Percentiles rank a stretch among this genome's conserved stretches.
These are phyloP conservation scores for Ceraclea dissimilis DNA, from an alignment of 2,888 invertebrate genomes.

Conservation along the genomic window DNA sequence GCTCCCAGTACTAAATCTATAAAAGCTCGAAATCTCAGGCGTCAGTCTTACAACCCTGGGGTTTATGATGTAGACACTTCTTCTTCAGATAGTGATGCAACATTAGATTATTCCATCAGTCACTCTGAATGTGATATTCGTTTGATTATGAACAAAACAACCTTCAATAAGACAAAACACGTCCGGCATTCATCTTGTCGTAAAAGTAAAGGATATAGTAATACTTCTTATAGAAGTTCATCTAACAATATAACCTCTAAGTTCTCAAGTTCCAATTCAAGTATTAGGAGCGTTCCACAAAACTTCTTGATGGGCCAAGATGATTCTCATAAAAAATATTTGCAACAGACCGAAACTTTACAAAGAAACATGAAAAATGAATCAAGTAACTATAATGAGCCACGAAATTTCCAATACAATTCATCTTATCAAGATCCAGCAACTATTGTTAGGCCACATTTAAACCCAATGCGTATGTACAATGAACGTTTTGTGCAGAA, in stretches of 20 bases:
- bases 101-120: slow-evolving; percentile 38
- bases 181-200: slow-evolving; percentile 17
- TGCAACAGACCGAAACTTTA: neutral
- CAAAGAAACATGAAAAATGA: neutral
- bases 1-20: slow-evolving; percentile 36
- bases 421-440: neutral
- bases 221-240: slow-evolving; percentile 4
- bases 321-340: slow-evolving; percentile 4
- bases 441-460: slow-evolving; percentile 1
- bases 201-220: neutral
- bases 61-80: slow-evolving; percentile 47
- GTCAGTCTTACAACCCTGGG: slow-evolving; percentile 52
- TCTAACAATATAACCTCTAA: slow-evolving; percentile 28
- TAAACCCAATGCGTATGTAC: neutral
- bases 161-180: slow-evolving; percentile 12
- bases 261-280: slow-evolving; percentile 40
- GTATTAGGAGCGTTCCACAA: slow-evolving; percentile 42
- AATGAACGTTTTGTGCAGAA: neutral
- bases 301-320: slow-evolving; percentile 18
- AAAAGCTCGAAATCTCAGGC: slow-evolving; percentile 45
- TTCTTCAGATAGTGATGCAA: slow-evolving; percentile 44
- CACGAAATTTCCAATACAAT: slow-evolving; percentile 3
- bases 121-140: slow-evolving; percentile 51
- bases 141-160: slow-evolving; percentile 29
- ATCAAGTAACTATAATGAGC: slow-evolving; percentile 1